Conservation (phyloP, 2,888 invertebrate species). For the Metacarcinus magister region DNA sequence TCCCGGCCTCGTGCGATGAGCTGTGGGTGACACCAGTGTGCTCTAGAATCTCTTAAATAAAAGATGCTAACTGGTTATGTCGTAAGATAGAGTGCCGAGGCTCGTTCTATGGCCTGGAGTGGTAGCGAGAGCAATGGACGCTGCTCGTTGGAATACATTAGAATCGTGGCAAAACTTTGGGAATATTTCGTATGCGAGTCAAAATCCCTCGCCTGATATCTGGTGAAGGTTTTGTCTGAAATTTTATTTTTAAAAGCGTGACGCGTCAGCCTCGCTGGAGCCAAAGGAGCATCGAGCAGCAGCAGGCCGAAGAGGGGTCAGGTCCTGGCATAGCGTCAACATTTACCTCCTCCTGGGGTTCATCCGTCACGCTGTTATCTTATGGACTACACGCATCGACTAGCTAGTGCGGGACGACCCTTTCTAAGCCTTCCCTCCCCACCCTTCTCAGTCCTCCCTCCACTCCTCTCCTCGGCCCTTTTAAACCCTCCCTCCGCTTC, state of each 20-base stretch:
- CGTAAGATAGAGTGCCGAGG: background rate
- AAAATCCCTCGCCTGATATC: background rate
- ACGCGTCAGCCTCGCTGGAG: constrained; percentile 12
- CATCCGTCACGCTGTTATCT: constrained; percentile 43
- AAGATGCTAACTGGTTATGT: background rate
- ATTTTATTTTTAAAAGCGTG: background rate
- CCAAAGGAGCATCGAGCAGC: background rate
- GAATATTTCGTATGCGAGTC: background rate
- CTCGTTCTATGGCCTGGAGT: background rate
- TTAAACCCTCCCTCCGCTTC: background rate
- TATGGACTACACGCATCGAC: background rate
- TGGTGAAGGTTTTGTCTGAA: background rate
- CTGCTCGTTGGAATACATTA: background rate
- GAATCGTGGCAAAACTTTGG: background rate
- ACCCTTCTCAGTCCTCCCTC: background rate
- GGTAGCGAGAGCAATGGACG: background rate
- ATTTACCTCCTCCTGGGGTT: background rate
- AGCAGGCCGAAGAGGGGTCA: background rate
- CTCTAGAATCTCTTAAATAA: background rate
- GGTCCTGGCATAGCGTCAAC: constrained; percentile 10
- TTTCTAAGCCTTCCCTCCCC: background rate
- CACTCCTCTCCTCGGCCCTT: no score
- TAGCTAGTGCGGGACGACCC: background rate
- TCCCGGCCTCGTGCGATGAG: background rate
- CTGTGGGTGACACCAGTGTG: background rate